phyloP scores from a whole-genome alignment of 1,140 invertebrate species.

The Choristoneura fumiferana region DNA sequence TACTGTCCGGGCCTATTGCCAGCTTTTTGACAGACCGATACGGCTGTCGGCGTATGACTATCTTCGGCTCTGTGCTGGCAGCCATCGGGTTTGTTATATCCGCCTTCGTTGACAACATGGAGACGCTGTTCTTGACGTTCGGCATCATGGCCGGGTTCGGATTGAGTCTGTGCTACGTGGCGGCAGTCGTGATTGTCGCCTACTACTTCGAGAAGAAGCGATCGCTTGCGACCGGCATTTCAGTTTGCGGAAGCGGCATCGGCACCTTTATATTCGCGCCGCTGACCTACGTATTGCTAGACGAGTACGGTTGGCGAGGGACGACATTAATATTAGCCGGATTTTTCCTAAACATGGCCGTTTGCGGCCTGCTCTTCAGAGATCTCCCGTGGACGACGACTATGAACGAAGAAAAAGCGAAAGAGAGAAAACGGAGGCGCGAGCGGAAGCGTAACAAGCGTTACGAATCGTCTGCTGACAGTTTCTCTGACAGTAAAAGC shows the following conservation, averaged over 20 bases:
- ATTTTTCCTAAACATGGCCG: conserved; percentile 91
- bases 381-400: conserved; percentile 88
- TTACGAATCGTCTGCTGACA: conserved; percentile 81
- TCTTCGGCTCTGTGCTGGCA: conserved; percentile 89
- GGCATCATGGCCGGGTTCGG: conserved; percentile 92
- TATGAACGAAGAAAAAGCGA: conserved; percentile 81
- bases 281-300: conserved; percentile 86
- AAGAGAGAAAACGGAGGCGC: conserved; percentile 80
- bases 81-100: conserved; percentile 90
- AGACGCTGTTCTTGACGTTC: conserved; percentile 90
- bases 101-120: conserved; percentile 87
- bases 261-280: conserved; percentile 96
- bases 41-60: conserved; percentile 89
- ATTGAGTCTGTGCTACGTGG: conserved; percentile 92
- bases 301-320: conserved; percentile 92
- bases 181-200: conserved; percentile 95
- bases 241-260: conserved; percentile 93
- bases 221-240: conserved; percentile 95
- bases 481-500: conserved; percentile 84
- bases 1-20: conserved; percentile 93
- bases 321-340: conserved; percentile 90
- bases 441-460: conserved; percentile 81
- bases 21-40: conserved; percentile 92
- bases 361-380: conserved; percentile 91
- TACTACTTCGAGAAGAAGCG: conserved; percentile 97